Conservation (phyloP, 2,797 vertebrate genomes). For the Argya squamiceps region DNA sequence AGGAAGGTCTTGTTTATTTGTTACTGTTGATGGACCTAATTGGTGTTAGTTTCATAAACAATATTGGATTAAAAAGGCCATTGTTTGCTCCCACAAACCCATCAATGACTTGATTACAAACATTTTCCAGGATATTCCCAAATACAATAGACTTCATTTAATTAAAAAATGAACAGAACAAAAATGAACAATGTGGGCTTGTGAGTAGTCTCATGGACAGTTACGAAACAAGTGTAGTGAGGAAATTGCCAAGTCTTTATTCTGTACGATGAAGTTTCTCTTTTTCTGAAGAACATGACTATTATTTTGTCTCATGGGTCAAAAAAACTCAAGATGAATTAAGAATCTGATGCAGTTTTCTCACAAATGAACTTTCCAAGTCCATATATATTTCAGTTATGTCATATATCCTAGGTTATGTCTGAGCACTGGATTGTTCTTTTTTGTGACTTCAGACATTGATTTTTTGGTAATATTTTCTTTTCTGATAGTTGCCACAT, state of each 20-base stretch:
- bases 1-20: neutral
- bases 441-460: neutral
- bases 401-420: fast-evolving
- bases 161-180: neutral
- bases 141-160: constrained; percentile 14
- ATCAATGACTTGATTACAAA: neutral
- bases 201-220: neutral
- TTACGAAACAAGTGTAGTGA: neutral
- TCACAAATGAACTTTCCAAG: neutral
- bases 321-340: neutral
- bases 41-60: neutral
- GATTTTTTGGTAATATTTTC: neutral
- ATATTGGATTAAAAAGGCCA: neutral
- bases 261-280: neutral
- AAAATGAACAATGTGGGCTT: neutral
- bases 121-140: constrained; percentile 5
- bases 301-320: neutral
- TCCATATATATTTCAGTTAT: neutral
- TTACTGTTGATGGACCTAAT: neutral
- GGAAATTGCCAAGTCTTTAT: neutral
- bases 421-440: neutral
- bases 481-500: neutral
- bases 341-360: neutral
- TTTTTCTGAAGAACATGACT: neutral
- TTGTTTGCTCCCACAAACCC: neutral